Evolutionary conservation across 2,113 vertebrate genomes (phyloP).

Genomic region (Myiagra hebetior): DNA sequence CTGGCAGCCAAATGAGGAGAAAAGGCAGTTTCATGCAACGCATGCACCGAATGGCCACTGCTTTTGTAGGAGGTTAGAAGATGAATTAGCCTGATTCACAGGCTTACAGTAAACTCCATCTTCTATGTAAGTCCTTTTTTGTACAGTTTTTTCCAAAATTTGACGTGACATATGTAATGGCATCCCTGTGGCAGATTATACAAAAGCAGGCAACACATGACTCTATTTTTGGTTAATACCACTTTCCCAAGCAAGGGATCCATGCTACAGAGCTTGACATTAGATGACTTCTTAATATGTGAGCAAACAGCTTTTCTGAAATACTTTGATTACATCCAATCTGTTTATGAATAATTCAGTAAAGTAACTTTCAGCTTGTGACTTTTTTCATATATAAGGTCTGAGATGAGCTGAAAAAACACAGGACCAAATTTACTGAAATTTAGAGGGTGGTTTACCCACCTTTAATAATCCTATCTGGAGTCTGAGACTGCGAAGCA

Average conservation of each 20-base stretch:
- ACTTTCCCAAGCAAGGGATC: background rate
- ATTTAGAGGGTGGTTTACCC: background rate
- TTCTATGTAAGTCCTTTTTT: background rate
- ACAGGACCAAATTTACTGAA: background rate
- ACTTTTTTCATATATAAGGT: background rate
- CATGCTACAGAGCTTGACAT: background rate
- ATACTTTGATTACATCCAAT: background rate
- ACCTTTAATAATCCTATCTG: background rate
- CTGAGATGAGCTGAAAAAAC: background rate
- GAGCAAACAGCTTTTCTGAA: background rate
- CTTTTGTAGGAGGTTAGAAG: background rate
- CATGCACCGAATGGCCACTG: background rate
- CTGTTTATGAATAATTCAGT: background rate
- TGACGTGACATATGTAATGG: background rate
- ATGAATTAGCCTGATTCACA: background rate
- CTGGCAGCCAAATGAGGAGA: background rate
- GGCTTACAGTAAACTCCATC: background rate
- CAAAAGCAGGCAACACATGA: background rate
- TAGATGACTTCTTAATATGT: background rate
- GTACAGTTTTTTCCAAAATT: background rate
- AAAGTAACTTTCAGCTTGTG: background rate
- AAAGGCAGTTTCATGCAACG: background rate
- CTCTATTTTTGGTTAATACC: background rate
- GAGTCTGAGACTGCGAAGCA: background rate
- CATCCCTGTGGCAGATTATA: background rate